phyloP scores from a whole-genome alignment of 2,797 vertebrate genomes.

The Malacoctenus gilli region DNA sequence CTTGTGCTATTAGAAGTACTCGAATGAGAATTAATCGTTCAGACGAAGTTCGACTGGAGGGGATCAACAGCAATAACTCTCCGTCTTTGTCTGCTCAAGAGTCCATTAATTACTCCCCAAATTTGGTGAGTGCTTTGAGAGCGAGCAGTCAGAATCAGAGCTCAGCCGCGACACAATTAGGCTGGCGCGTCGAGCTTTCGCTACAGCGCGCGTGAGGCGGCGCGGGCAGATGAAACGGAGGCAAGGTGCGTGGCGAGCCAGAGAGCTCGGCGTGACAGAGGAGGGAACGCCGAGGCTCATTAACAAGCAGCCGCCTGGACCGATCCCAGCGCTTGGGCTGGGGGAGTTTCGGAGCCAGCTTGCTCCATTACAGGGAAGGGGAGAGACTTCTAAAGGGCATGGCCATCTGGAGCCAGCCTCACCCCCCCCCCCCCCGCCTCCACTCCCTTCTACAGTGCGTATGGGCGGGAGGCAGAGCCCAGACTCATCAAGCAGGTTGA shows the following conservation, averaged over 20 bases:
- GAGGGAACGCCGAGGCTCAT: slow-evolving; percentile 76
- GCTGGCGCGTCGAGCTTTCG: slow-evolving; percentile 54
- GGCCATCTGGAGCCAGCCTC: slow-evolving; percentile 71
- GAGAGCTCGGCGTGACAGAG: slow-evolving; percentile 69
- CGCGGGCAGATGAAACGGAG: slow-evolving; percentile 59
- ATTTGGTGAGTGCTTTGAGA: not conserved
- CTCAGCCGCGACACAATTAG: slow-evolving; percentile 44
- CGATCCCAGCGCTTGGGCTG: slow-evolving; percentile 70
- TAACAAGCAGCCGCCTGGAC: slow-evolving; percentile 77
- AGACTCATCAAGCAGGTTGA: slow-evolving; percentile 70
- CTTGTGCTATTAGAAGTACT: not conserved
- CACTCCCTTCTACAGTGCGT: slow-evolving; percentile 40
- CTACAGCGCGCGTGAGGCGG: slow-evolving; percentile 36
- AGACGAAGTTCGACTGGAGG: not conserved
- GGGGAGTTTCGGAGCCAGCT: slow-evolving; percentile 74
- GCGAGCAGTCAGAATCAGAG: not conserved
- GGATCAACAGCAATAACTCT: not conserved
- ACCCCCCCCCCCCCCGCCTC: too few species aligned
- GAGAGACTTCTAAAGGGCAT: slow-evolving; percentile 74
- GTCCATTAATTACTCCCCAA: not conserved
- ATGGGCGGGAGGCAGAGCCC: slow-evolving; percentile 56
- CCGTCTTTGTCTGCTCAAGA: not conserved
- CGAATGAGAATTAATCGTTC: not conserved
- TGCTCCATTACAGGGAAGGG: slow-evolving; percentile 64
- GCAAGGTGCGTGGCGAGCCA: slow-evolving; percentile 48